Evolutionary conservation across 2,113 vertebrate genomes (phyloP).

Genomic region (Pluvialis apricaria): DNA sequence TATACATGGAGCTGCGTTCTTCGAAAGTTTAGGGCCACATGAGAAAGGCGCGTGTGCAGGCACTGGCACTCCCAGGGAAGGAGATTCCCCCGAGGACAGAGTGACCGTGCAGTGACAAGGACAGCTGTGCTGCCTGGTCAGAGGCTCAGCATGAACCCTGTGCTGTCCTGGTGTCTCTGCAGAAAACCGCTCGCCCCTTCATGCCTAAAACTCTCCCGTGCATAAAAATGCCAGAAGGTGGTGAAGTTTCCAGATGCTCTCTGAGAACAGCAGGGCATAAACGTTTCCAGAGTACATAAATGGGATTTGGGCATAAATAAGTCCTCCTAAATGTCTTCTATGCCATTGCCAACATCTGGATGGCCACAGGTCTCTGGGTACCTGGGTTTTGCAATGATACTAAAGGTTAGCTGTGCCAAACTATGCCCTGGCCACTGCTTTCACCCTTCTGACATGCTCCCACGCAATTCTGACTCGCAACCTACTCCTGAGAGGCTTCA

Average conservation of each 20-base stretch:
- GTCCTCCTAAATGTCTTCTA: neutral
- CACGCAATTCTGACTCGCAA: neutral
- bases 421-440: fast-evolving
- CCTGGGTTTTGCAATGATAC: neutral
- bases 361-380: neutral
- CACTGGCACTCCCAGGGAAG: neutral
- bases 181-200: neutral
- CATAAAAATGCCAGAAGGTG: neutral
- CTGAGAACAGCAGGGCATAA: neutral
- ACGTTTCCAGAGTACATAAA: fast-evolving
- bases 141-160: neutral
- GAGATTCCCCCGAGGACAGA: neutral
- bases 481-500: neutral
- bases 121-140: fast-evolving
- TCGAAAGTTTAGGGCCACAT: fast-evolving
- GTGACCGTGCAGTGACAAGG: neutral
- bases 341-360: neutral
- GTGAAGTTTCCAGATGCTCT: neutral
- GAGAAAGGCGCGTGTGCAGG: neutral
- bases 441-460: neutral
- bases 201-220: neutral
- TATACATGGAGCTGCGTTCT: neutral
- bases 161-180: neutral
- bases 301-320: neutral
- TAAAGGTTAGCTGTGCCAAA: neutral